These are phyloP conservation scores for Magallana gigas DNA, from an alignment of 1,140 invertebrate species.

Conservation along the genomic window DNA sequence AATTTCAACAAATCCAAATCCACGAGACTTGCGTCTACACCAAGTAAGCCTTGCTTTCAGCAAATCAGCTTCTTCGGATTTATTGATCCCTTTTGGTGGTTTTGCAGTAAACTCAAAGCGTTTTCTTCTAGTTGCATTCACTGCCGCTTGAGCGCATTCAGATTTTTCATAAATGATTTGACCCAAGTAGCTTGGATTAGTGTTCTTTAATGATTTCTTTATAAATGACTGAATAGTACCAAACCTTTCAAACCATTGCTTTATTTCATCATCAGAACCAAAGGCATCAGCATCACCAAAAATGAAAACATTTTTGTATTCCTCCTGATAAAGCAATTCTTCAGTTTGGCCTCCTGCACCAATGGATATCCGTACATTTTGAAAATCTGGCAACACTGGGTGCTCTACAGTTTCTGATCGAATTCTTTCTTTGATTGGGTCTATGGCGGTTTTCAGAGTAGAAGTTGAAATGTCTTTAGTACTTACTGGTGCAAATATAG, in stretches of 20 bases:
- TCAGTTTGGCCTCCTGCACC: conserved; percentile 49
- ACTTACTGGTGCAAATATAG: conserved; percentile 51
- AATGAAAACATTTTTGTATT: conserved; percentile 60
- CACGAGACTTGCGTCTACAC: conserved; percentile 62
- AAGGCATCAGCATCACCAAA: neutral
- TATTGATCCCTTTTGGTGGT: neutral
- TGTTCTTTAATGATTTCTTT: conserved; percentile 23
- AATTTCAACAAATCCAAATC: conserved; percentile 60
- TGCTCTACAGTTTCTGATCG: conserved; percentile 52
- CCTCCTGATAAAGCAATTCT: conserved; percentile 57
- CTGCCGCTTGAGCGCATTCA: conserved; percentile 62
- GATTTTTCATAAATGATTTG: conserved; percentile 61
- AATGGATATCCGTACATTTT: conserved; percentile 51
- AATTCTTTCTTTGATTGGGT: conserved; percentile 43
- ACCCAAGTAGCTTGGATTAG: conserved; percentile 59
- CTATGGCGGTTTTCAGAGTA: conserved; percentile 40
- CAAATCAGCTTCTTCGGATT: neutral
- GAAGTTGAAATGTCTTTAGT: conserved; percentile 1
- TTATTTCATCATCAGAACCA: conserved; percentile 19
- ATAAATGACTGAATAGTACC: neutral
- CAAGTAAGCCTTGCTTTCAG: conserved; percentile 60
- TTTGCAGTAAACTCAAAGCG: neutral
- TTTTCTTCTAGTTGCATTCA: conserved; percentile 23
- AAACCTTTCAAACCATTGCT: conserved; percentile 38
- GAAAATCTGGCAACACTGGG: conserved; percentile 26